Evolutionary conservation across 1,140 invertebrate species (phyloP).

Genomic region (Drosophila dunni): DNA sequence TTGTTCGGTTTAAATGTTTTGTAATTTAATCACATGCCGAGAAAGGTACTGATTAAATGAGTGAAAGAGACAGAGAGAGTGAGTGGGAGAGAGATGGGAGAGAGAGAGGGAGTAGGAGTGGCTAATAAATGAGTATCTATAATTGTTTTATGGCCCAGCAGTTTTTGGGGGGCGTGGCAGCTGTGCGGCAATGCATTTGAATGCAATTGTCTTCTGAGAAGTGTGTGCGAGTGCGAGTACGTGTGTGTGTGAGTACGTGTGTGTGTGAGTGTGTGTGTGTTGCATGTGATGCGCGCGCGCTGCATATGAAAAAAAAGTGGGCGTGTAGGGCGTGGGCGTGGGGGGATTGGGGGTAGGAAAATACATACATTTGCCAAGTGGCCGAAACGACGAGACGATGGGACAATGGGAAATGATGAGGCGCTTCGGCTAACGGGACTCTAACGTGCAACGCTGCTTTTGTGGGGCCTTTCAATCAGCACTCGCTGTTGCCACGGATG

Average conservation of each 20-base stretch:
- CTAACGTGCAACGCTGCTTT: neutral
- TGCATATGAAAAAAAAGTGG: slow-evolving; percentile 29
- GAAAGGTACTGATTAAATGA: neutral
- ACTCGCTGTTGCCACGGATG: slow-evolving; percentile 39
- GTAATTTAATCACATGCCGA: too few species aligned
- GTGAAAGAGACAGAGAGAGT: neutral
- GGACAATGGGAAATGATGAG: slow-evolving; percentile 25
- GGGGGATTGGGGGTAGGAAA: neutral
- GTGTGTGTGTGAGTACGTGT: neutral
- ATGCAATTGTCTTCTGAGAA: slow-evolving; percentile 23
- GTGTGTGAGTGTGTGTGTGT: slow-evolving; percentile 22
- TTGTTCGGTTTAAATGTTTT: too few species aligned
- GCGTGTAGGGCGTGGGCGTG: neutral
- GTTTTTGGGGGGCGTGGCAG: slow-evolving; percentile 28
- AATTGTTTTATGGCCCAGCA: slow-evolving; percentile 28
- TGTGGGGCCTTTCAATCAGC: slow-evolving; percentile 37
- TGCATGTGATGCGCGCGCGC: slow-evolving; percentile 53
- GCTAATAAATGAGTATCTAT: slow-evolving; percentile 43
- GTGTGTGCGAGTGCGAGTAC: neutral
- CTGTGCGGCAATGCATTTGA: slow-evolving; percentile 17
- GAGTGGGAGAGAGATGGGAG: neutral
- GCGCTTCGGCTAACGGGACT: slow-evolving; percentile 27
- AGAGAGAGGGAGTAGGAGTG: neutral
- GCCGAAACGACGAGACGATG: slow-evolving; percentile 19
- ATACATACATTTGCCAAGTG: slow-evolving; percentile 15